phyloP scores from a whole-genome alignment of 2,888 invertebrate species.

The Geophilus truncorum region DNA sequence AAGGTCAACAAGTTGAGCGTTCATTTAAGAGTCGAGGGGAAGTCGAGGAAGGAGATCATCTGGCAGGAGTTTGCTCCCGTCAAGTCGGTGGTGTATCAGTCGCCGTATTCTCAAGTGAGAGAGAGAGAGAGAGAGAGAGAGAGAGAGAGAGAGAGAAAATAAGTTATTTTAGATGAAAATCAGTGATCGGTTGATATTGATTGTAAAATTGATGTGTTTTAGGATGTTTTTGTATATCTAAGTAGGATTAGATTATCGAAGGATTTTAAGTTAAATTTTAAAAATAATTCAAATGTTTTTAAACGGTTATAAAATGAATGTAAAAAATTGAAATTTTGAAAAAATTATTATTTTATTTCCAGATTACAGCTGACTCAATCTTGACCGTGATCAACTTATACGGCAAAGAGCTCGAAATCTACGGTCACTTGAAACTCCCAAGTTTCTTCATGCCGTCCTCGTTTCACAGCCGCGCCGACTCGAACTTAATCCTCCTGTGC shows the following conservation, averaged over 20 bases:
- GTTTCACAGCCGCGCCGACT: slow-evolving; percentile 67
- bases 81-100: slow-evolving; percentile 59
- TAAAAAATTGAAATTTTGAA: not conserved
- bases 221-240: too few species aligned
- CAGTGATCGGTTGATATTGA: too few species aligned
- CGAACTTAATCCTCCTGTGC: slow-evolving; percentile 61
- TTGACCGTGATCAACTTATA: slow-evolving; percentile 60
- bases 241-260: too few species aligned
- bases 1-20: slow-evolving; percentile 60
- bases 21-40: slow-evolving; percentile 62
- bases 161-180: too few species aligned
- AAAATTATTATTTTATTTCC: slow-evolving; percentile 39
- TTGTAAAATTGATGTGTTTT: too few species aligned
- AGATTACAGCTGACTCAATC: slow-evolving; percentile 55
- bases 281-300: too few species aligned
- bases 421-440: slow-evolving; percentile 64
- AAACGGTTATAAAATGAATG: not conserved
- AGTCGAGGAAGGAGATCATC: slow-evolving; percentile 56
- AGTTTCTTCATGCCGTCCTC: slow-evolving; percentile 61
- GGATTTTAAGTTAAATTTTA: too few species aligned
- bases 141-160: too few species aligned
- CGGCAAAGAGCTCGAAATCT: slow-evolving; percentile 58
- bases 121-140: too few species aligned
- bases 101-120: slow-evolving; percentile 59
- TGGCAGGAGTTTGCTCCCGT: slow-evolving; percentile 68